Evolutionary conservation across 2,113 vertebrate genomes (phyloP).

Genomic region (Hassar affinis): DNA sequence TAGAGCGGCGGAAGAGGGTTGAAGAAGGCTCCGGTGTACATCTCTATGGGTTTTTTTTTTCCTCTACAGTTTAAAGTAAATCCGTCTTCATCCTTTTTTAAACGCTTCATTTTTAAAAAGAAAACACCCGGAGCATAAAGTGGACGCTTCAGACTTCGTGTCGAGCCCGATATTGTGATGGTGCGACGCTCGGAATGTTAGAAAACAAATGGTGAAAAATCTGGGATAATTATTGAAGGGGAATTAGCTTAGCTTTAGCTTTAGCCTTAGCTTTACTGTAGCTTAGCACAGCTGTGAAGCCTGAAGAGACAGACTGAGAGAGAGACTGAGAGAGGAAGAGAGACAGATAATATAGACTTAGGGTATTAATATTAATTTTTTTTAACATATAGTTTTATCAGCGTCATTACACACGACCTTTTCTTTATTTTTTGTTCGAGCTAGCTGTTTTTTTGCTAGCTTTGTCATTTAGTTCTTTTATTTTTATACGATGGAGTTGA

Average conservation of each 20-base stretch:
- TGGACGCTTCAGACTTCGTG: constrained; percentile 50
- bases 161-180: constrained; percentile 71
- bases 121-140: constrained; percentile 67
- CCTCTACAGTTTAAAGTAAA: constrained; percentile 56
- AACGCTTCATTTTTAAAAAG: not conserved
- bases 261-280: constrained; percentile 2
- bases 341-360: not conserved
- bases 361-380: not conserved
- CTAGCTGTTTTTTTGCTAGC: constrained; percentile 65
- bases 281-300: constrained; percentile 34
- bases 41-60: not conserved
- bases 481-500: constrained; percentile 82
- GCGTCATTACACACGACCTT: constrained; percentile 7
- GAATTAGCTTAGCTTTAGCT: constrained; percentile 49
- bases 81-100: constrained; percentile 84
- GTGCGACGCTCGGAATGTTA: constrained; percentile 59
- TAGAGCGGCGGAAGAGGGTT: constrained; percentile 22
- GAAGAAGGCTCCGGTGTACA: not conserved
- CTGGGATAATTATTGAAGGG: constrained; percentile 56
- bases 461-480: constrained; percentile 27
- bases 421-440: constrained; percentile 30
- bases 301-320: constrained; percentile 28
- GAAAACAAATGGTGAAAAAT: constrained; percentile 85
- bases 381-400: constrained; percentile 26
- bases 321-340: not conserved